Evolutionary conservation across 2,797 vertebrate genomes (phyloP), one percentile per base, ranked within the genome.

Genomic region (Peromyscus eremicus): DNA sequence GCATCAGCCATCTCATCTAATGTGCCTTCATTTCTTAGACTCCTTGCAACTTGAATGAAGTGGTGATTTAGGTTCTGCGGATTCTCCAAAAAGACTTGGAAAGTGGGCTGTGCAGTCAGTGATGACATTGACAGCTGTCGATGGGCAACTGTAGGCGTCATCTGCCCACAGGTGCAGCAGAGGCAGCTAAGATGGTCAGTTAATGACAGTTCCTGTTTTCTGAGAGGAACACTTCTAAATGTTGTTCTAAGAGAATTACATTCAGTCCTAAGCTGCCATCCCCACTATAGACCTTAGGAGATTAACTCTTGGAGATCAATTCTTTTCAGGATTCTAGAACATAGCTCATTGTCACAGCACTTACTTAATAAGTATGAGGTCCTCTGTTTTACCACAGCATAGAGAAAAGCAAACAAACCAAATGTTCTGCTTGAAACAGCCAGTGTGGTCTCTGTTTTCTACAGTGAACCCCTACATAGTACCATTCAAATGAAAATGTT

Each of bases 71-170:
- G 55, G 37, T 68, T 92, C 46, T 85, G 25, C 11, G 29, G 70
- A 43, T 64, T 66, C 62, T 92, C n/a, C 43, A 19, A 77, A 32
- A 94, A 89, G 40, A 73, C 79, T 57, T 83, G 77, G 62, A 96
- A 92, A 27, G 79, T 37, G 43, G 37, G 12, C n/a, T 96, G 46
- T 71, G 21, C 7, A 37, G 85, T 27, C 21, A 55, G 85, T 27
- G 21, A 55, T 71, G 34, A 55, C 27, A 14, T 27, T 71, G 13
- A 52, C 34, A n/a, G 84, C 21, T 71, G 34, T 71, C 34, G 4
- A 1, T 71, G 68, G 34, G 68, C 23, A 70, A 23, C 43, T 23
- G 32, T 52, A 6, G 49, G 14, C 46, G 27, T 40, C 46, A 40
- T 71, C 49, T 71, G 66, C 46, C 13, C 34, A 40, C 7, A 29